Percentiles rank a stretch among this genome's conserved stretches.
Conservation (phyloP, 2,113 vertebrate genomes). For the Zosterops japonicus region DNA sequence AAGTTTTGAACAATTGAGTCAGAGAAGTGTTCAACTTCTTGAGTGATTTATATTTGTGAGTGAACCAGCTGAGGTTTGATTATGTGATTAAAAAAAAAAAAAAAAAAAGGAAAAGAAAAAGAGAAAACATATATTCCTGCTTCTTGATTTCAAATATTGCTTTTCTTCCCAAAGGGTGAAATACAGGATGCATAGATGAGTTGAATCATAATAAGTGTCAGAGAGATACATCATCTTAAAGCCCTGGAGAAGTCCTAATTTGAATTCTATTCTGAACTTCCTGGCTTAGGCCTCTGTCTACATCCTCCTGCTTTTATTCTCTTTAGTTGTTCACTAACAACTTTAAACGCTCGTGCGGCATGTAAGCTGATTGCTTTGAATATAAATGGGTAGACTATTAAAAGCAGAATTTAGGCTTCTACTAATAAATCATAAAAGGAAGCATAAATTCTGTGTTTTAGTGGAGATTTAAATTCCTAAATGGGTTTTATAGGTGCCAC, state of each 20-base stretch:
- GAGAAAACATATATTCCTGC: background rate
- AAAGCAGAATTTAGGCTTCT: slow-evolving; percentile 53
- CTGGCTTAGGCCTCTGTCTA: background rate
- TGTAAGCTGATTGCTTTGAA: slow-evolving; percentile 55
- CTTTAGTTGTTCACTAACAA: slow-evolving; percentile 39
- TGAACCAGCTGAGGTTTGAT: background rate
- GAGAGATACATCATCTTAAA: background rate
- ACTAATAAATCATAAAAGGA: slow-evolving; percentile 70
- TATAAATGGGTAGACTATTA: slow-evolving; percentile 55
- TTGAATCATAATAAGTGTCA: background rate
- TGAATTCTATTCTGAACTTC: slow-evolving; percentile 36
- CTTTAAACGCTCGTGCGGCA: slow-evolving; percentile 34
- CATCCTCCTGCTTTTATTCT: slow-evolving; percentile 30
- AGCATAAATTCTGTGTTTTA: slow-evolving; percentile 62
- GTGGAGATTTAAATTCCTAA: slow-evolving; percentile 70
- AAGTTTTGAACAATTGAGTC: background rate
- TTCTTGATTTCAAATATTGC: background rate
- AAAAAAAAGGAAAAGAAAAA: background rate
- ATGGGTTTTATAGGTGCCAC: slow-evolving; percentile 68
- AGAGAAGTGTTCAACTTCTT: background rate
- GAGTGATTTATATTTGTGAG: background rate
- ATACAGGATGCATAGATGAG: background rate
- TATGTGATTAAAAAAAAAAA: background rate
- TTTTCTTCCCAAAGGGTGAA: slow-evolving; percentile 1
- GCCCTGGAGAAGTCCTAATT: slow-evolving; percentile 8